These are phyloP conservation scores for Halisarca cf. caerulea DNA, from an alignment of 37 sponge, comb jelly and placozoan genomes.

Conservation along the genomic window DNA sequence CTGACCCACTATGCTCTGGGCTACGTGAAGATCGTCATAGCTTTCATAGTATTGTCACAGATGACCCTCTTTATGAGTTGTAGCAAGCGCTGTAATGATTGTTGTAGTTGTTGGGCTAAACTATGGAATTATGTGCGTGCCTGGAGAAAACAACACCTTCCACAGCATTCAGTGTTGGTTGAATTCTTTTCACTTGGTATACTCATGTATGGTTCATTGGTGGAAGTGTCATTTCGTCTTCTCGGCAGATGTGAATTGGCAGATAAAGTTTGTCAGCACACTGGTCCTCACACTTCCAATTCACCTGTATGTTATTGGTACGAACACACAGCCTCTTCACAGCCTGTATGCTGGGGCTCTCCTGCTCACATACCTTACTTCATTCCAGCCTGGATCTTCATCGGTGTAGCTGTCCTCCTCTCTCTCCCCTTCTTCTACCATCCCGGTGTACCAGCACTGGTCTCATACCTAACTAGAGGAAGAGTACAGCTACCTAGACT, in stretches of 20 bases:
- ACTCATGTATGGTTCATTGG: not conserved
- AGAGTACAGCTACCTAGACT: not conserved
- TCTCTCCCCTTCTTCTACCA: not conserved
- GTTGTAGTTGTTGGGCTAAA: not conserved
- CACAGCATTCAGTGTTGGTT: not conserved
- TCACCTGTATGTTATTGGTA: too few species aligned
- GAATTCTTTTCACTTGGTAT: not conserved
- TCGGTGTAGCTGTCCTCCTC: not conserved
- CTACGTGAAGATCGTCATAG: not conserved
- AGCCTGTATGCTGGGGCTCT: not conserved
- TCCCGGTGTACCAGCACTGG: not conserved
- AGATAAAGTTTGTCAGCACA: too few species aligned
- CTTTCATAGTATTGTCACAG: not conserved
- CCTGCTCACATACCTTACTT: not conserved
- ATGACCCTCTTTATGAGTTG: not conserved
- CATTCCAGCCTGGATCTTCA: not conserved
- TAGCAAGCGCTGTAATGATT: too few species aligned
- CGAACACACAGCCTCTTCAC: too few species aligned
- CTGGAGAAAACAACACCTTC: not conserved
- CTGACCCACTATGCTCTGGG: not conserved
- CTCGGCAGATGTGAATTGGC: not conserved
- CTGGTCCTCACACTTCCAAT: too few species aligned
- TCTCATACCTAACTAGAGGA: not conserved
- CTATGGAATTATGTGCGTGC: not conserved
- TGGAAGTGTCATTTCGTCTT: conserved; percentile 5